Evolutionary conservation across 2,888 invertebrate species (phyloP).

Genomic region (Ectemnius lituratus): DNA sequence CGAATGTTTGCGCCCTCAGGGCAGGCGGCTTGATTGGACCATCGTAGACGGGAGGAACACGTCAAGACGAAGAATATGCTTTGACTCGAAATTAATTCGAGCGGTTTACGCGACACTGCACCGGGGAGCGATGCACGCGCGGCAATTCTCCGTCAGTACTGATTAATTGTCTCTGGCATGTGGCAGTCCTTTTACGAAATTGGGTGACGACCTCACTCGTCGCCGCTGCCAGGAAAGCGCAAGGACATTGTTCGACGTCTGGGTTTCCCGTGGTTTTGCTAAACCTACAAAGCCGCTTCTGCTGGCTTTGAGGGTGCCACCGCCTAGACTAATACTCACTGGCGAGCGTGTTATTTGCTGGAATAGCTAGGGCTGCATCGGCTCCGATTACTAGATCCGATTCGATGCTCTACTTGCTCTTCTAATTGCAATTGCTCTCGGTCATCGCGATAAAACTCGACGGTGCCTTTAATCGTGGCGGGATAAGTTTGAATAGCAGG

Average conservation of each 20-base stretch:
- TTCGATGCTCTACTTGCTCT: background rate
- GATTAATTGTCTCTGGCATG: conserved; percentile 65
- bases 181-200: conserved; percentile 10
- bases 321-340: background rate
- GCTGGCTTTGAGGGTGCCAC: conserved; percentile 12
- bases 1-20: conserved; percentile 20
- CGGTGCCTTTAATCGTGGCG: too few species aligned
- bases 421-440: background rate
- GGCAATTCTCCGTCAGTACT: conserved; percentile 41
- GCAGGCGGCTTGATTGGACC: conserved; percentile 69
- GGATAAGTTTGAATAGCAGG: too few species aligned
- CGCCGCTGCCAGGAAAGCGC: background rate
- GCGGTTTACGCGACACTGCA: conserved; percentile 70
- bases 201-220: background rate
- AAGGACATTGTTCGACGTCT: background rate
- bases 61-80: conserved; percentile 74
- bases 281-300: conserved; percentile 10
- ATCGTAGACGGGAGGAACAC: conserved; percentile 62
- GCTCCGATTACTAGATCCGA: background rate
- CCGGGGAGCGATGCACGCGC: conserved; percentile 32
- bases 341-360: background rate
- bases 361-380: background rate
- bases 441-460: too few species aligned
- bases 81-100: conserved; percentile 77
- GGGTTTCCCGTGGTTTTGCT: conserved; percentile 12